A percentile compares a stretch with the other conserved stretches of the same genome.
Evolutionary conservation across 2,797 vertebrate species (phyloP).

Genomic region (Anableps anableps): DNA sequence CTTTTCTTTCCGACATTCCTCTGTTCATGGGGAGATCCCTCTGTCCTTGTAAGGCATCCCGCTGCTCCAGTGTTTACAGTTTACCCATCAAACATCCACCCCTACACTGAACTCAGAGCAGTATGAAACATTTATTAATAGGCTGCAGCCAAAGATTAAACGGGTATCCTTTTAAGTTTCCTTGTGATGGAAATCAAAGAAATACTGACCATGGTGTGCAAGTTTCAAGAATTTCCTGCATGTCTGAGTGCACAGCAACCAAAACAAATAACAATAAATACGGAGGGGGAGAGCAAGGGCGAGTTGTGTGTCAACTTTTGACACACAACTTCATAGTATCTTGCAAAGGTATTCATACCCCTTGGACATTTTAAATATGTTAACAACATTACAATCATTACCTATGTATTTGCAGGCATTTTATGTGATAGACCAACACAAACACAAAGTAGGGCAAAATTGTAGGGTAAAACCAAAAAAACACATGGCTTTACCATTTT

Average conservation of each 20-base stretch:
- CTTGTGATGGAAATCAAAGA: not conserved
- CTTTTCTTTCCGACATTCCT: conserved; percentile 74
- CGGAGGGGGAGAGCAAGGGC: too few relatives aligned
- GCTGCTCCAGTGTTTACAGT: conserved; percentile 79
- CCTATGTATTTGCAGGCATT: not conserved
- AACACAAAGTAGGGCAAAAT: not conserved
- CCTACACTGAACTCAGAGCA: conserved; percentile 17
- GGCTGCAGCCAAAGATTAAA: not conserved
- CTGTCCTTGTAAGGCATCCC: conserved; percentile 83
- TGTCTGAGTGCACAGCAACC: conserved; percentile 12
- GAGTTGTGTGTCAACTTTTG: too few relatives aligned
- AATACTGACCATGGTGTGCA: not conserved
- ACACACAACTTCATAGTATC: not conserved
- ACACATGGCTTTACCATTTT: not conserved
- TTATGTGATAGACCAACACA: not conserved
- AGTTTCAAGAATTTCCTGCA: conserved; percentile 12
- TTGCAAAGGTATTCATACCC: not conserved
- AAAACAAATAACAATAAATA: conserved; percentile 25
- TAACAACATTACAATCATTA: too few relatives aligned
- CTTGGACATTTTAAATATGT: not conserved
- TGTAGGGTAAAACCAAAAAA: not conserved
- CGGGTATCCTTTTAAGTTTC: not conserved
- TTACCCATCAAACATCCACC: conserved; percentile 69
- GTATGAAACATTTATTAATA: not conserved
- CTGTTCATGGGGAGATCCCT: conserved; percentile 77